Conservation (phyloP, 2,113 vertebrate genomes). For the Anhinga rufa region DNA sequence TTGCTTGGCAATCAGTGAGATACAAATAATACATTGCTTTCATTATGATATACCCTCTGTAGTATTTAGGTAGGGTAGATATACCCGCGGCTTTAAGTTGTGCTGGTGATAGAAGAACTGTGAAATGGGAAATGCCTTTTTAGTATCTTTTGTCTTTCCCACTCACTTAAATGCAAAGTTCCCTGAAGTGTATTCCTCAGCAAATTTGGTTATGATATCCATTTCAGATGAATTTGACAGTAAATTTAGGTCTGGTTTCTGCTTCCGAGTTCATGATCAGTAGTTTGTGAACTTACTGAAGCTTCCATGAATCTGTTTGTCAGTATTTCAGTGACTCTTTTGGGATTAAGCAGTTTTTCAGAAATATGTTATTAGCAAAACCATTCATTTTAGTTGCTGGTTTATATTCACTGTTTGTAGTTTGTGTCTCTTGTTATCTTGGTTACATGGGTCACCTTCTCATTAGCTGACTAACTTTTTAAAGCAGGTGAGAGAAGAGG, state of each 20-base stretch:
- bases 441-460: neutral
- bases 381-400: neutral
- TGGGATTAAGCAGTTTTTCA: neutral
- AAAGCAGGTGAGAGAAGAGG: neutral
- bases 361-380: neutral
- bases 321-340: neutral
- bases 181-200: neutral
- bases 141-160: neutral
- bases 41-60: neutral
- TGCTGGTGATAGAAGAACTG: neutral
- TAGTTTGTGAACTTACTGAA: neutral
- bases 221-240: neutral
- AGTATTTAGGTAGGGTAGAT: neutral
- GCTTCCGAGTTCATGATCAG: neutral
- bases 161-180: constrained; percentile 1
- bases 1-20: neutral
- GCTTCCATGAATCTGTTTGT: neutral
- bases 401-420: neutral
- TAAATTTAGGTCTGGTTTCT: neutral
- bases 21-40: neutral
- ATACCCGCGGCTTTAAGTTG: neutral
- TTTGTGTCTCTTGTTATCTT: neutral
- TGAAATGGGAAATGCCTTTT: neutral
- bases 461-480: neutral
- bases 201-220: neutral